Base-by-base conservation (phyloP, 2,888 invertebrate species). In the Periphyllus acericola region DNA sequence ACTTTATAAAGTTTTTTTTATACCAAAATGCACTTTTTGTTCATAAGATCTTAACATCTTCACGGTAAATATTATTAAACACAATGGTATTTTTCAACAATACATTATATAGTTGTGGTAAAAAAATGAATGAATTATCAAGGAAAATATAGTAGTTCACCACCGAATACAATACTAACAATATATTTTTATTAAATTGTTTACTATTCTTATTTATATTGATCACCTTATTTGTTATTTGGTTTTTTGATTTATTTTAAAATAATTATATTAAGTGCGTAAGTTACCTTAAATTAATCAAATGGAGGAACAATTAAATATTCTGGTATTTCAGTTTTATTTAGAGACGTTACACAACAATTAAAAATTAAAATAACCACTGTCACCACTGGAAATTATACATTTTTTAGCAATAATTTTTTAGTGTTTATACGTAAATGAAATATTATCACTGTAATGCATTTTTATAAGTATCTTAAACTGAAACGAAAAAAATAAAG, bases 71-170 rank as follows among this genome's bases (percentile, higher is more conserved):
- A 46, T 52, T 29, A 68, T 81, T 21, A 46, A 81, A 68, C 21
- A 29, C 29, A 81, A 81, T 46, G 5, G 21, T n/a, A 32, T 81
- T 81, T 81, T 81, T 81, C 68, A 81, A 81, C 29, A 81, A 40
- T 32, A 46, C 40, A 40, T 19, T 29, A n/a, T 17, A 68, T 14
- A 9, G 40, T 29, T 29, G 8, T 34, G 8, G 66, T 29, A 29
- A 6, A 68, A n/a, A 68, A 68, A 68, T 40, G 32, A 68, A 68
- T 29, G 68, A n/a, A 68, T 74, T 40, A 36, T 36, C 36, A 9
- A 36, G 36, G 21, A 34, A 36, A 74, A 60, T 8, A 36, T 60
- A 60, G 25, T 19, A 21, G 21, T 36, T 81, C 32, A 29, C n/a
- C 4, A 29, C 1, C 1, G 25, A 68, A 66, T 68, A 11, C 19